Percentiles rank a stretch among this genome's conserved stretches.
phyloP scores from a whole-genome alignment of 2,888 invertebrate species.

The Harmothoe impar region DNA sequence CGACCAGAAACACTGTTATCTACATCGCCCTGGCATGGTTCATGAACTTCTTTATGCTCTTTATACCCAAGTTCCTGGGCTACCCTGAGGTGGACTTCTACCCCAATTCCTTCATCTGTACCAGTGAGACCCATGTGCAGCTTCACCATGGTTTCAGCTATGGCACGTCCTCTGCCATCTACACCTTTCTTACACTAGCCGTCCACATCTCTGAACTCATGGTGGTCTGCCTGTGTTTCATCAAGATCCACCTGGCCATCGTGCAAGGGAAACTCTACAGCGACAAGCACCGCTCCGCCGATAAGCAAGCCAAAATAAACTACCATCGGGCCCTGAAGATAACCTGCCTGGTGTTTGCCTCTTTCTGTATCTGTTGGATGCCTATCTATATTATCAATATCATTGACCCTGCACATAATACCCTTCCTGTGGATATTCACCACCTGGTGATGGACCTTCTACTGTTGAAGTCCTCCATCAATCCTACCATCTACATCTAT shows the following conservation, averaged over 20 bases:
- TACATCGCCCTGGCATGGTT: slow-evolving; percentile 65
- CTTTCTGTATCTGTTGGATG: slow-evolving; percentile 68
- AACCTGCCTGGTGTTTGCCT: slow-evolving; percentile 64
- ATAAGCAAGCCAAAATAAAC: slow-evolving; percentile 37
- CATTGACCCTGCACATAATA: slow-evolving; percentile 65
- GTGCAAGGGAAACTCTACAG: slow-evolving; percentile 60
- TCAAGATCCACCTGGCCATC: slow-evolving; percentile 68
- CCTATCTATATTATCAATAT: slow-evolving; percentile 69
- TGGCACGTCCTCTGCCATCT: slow-evolving; percentile 13
- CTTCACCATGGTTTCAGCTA: not conserved
- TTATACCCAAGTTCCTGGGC: slow-evolving; percentile 65
- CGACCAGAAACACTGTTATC: slow-evolving; percentile 38
- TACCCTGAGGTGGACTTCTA: slow-evolving; percentile 67
- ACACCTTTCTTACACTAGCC: slow-evolving; percentile 60
- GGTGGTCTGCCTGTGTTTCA: slow-evolving; percentile 65
- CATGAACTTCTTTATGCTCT: slow-evolving; percentile 65
- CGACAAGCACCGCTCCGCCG: slow-evolving; percentile 51
- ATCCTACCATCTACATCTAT: slow-evolving; percentile 70
- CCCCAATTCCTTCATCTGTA: slow-evolving; percentile 64
- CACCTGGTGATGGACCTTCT: slow-evolving; percentile 69
- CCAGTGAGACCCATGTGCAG: not conserved
- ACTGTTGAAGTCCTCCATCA: slow-evolving; percentile 70
- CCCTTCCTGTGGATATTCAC: slow-evolving; percentile 65
- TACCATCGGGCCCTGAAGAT: slow-evolving; percentile 65
- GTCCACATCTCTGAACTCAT: slow-evolving; percentile 66